Conservation (phyloP, 2,113 vertebrate genomes). For the Rhinolophus ferrumequinum region DNA sequence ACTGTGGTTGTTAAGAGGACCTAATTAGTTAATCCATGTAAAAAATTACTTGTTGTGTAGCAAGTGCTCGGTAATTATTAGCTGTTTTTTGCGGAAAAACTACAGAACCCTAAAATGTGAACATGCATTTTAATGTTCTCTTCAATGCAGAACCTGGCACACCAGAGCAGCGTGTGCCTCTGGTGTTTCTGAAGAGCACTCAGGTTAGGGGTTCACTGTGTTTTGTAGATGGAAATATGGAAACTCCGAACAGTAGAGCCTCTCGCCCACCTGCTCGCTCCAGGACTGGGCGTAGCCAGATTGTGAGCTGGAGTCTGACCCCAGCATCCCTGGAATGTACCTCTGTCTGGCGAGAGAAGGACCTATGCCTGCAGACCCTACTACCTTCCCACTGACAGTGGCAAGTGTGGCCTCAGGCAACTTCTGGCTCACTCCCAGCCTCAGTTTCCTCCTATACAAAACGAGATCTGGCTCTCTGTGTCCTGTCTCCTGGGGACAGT, state of each 20-base stretch:
- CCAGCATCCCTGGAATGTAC: background rate
- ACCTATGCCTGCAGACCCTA: background rate
- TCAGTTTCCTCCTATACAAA: background rate
- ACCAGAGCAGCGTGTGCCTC: background rate
- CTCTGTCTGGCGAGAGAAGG: background rate
- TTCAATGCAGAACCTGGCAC: background rate
- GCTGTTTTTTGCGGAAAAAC: background rate
- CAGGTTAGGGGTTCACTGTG: background rate
- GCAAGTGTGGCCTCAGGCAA: background rate
- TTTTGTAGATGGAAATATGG: background rate
- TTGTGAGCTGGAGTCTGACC: too few relatives aligned
- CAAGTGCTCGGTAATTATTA: background rate
- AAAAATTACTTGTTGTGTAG: background rate
- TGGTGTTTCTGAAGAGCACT: background rate
- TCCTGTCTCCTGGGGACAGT: background rate
- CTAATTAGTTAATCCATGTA: rapidly evolving
- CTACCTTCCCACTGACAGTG: background rate
- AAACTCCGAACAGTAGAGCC: background rate
- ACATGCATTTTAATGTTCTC: background rate
- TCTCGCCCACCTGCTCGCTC: background rate
- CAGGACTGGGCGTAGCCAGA: background rate
- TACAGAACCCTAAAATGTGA: background rate
- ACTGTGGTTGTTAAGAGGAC: background rate
- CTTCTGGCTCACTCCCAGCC: background rate
- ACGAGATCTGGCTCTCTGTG: background rate